Base-by-base conservation (phyloP, 1,140 invertebrate species). In the Hypsibius dujardini region DNA sequence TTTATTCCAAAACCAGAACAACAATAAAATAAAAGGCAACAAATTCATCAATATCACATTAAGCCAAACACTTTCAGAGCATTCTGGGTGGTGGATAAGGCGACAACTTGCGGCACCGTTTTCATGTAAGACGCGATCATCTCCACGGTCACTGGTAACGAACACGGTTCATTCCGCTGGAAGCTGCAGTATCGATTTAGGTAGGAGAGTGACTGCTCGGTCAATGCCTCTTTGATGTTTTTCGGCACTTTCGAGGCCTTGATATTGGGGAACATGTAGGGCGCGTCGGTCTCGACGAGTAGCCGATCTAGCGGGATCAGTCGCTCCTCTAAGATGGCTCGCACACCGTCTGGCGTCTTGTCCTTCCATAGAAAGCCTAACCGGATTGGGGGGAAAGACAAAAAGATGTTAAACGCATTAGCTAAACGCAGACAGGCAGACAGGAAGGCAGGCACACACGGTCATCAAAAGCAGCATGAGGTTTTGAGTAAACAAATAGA, bases 231-330 rank as follows among this genome's bases (percentile, higher is more conserved):
- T 81, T 92, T 94, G 2, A 95, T 86, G 77, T 89, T 85, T 71
- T 85, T 78, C 46, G 90, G 89, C 75, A 96, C 79, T 79, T 95
- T 95, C 40, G 90, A 92, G 70, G 91, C 91, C 78, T 92, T 83
- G 62, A 90, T 90, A 78, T 95, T 96, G 0, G 92, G 92, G 79
- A 92, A 95, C 90, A 95, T 92, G 76, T 92, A 96, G 0, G 92
- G 92, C 7, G 91, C 87, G 81, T 95, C 92, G 1, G 90, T 93
- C 81, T 95, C 91, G 1, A 95, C 85, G 47, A 95, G 77, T 70
- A 95, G 80, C 78, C 85, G 84, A 75, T 95, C 90, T 73, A 95
- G 77, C 1, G 91, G 89, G 75, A 92, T 82, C 45, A 86, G 81
- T 71, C 87, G 86, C 76, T 89, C 87, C 50, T 90, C 87, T 14